Conservation (phyloP, 1,140 invertebrate genomes). For the Drosophila triauraria region DNA sequence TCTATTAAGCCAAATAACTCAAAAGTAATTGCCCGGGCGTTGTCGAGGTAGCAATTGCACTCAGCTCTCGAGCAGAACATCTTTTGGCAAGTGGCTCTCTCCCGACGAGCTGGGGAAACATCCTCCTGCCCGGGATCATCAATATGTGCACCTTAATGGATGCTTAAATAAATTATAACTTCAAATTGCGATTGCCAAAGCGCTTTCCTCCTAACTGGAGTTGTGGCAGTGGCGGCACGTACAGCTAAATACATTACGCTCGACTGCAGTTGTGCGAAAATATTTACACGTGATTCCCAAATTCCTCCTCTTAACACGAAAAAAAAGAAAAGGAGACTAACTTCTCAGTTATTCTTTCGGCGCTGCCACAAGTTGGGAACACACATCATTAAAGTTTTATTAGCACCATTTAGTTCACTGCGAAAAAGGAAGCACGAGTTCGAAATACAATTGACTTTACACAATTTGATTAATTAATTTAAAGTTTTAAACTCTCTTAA, state of each 20-base stretch:
- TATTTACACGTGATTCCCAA: constrained; percentile 75
- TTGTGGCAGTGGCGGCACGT: constrained; percentile 55
- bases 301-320: constrained; percentile 23
- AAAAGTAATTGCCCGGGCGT: constrained; percentile 73
- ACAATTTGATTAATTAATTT: background rate
- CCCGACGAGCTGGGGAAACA: background rate
- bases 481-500: background rate
- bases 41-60: constrained; percentile 58
- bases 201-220: constrained; percentile 23
- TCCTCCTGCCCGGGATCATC: constrained; percentile 54
- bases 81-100: constrained; percentile 8
- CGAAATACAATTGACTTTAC: constrained; percentile 2
- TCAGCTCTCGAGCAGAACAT: constrained; percentile 4
- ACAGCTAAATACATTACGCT: constrained; percentile 78
- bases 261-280: constrained; percentile 73
- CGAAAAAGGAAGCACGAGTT: background rate
- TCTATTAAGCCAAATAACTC: constrained; percentile 81
- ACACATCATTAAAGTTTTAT: constrained; percentile 68
- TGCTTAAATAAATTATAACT: constrained; percentile 83
- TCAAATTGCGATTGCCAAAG: constrained; percentile 75
- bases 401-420: constrained; percentile 43
- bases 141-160: constrained; percentile 82
- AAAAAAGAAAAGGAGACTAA: constrained; percentile 26
- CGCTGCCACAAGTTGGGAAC: constrained; percentile 2
- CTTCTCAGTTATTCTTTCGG: constrained; percentile 42